phyloP scores from a whole-genome alignment of 2,888 invertebrate genomes.

The Cynaeus angustus region DNA sequence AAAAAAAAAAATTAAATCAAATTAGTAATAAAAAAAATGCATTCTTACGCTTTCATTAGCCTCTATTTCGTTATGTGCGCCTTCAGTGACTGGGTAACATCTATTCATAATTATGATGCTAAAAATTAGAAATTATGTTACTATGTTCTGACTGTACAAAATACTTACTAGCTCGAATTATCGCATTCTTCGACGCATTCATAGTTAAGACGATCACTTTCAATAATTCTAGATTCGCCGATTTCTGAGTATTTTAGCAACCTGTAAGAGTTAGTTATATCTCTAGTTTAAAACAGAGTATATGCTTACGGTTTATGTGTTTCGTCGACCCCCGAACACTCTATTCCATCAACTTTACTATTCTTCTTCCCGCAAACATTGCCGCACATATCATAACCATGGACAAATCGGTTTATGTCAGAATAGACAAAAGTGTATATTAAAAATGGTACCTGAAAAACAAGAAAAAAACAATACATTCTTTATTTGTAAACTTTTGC shows the following conservation, averaged over 20 bases:
- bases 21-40: too few relatives aligned
- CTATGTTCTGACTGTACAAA: too few relatives aligned
- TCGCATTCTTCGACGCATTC: slow-evolving; percentile 9
- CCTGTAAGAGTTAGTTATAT: slow-evolving; percentile 14
- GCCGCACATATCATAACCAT: slow-evolving; percentile 76
- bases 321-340: slow-evolving; percentile 71
- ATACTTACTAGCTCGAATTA: neutral
- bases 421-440: slow-evolving; percentile 69
- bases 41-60: too few relatives aligned
- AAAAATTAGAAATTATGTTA: slow-evolving; percentile 7
- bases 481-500: neutral
- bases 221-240: neutral
- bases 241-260: slow-evolving; percentile 2
- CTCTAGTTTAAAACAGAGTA: neutral
- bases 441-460: slow-evolving; percentile 36
- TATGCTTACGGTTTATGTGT: slow-evolving; percentile 62
- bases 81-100: slow-evolving; percentile 17
- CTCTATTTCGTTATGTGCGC: too few relatives aligned
- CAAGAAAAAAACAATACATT: neutral
- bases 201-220: neutral
- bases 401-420: slow-evolving; percentile 73
- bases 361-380: slow-evolving; percentile 75
- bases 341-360: slow-evolving; percentile 52
- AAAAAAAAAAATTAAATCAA: too few relatives aligned
- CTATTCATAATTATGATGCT: slow-evolving; percentile 20